Percentiles rank a stretch among this genome's conserved stretches.
Conservation (phyloP, 1,140 invertebrate species). For the Zeugodacus cucurbitae region DNA sequence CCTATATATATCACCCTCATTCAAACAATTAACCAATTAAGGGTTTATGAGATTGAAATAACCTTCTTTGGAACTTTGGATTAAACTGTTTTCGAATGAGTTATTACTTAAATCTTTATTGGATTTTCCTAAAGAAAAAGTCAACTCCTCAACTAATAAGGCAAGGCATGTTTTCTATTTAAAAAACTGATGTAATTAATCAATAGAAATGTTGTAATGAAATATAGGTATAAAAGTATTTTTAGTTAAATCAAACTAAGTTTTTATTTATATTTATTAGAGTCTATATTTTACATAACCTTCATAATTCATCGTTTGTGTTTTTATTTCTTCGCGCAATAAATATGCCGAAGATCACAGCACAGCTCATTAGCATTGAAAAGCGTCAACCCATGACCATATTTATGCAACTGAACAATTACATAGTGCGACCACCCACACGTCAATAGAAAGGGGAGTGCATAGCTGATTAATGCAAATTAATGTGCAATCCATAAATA, state of each 20-base stretch:
- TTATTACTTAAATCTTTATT: neutral
- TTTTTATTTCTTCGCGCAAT: neutral
- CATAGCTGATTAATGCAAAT: neutral
- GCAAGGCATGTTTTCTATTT: neutral
- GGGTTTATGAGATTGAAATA: neutral
- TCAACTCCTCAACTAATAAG: too few relatives aligned
- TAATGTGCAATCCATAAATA: neutral
- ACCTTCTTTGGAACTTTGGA: neutral
- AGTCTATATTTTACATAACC: neutral
- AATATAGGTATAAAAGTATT: too few relatives aligned
- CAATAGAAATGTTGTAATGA: too few relatives aligned
- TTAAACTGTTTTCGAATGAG: neutral
- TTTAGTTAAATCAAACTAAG: neutral
- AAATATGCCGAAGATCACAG: neutral
- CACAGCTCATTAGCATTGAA: neutral
- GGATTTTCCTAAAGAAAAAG: neutral
- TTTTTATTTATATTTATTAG: neutral
- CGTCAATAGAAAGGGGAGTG: neutral
- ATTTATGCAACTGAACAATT: neutral
- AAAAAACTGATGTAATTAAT: neutral
- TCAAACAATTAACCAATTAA: neutral
- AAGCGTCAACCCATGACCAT: neutral
- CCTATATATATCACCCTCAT: too few relatives aligned
- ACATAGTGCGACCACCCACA: neutral
- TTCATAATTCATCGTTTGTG: neutral